Base-by-base conservation (phyloP, 1,140 invertebrate species). In the Pogonus chalceus region DNA sequence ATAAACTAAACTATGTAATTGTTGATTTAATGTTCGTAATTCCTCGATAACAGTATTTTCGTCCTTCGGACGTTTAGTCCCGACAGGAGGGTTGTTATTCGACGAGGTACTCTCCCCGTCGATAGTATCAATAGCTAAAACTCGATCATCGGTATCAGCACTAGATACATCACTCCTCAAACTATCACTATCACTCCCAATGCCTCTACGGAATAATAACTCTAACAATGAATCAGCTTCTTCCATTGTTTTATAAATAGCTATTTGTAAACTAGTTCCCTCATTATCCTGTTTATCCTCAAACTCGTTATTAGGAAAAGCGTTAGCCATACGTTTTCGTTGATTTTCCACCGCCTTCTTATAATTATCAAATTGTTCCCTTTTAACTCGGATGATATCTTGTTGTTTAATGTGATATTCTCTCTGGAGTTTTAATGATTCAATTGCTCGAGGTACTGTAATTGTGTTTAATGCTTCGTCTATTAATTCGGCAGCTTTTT, bases 391-490 rank as follows among this genome's bases (percentile, higher is more conserved):
- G 9, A 76, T 72, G 4, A 77, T 61, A 51, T 75, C 72, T 56
- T 72, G 74, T 69, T 83, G 80, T 67, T 78, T 76, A 22, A 73
- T 71, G 55, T 83, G 80, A 60, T 80, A 81, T 58, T 79, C 78
- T 31, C 76, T 71, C 64, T 84, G 81, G 1, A 82, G 63, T 20
- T 72, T 73, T 1, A 84, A 70, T 2, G 81, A 82, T 66, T 83
- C 79, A 24, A 80, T 59, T 18, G 69, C 73, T 62, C 70, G 68
- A 2, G 71, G 62, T 31, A 73, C 74, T 20, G 69, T 69, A 1
- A 76, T 78, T 2, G 68, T 73, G 54, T 70, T 75, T 68, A 75
- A 73, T 18, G 79, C 78, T 51, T 82, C 73, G 2, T 73, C 57
- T 2, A 84, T 60, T 21, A 80, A 61, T 63, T 77, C 73, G 2